Percentiles rank a stretch among this genome's conserved stretches.
Conservation (phyloP, 2,113 vertebrate genomes). For the Gobiocypris rarus region DNA sequence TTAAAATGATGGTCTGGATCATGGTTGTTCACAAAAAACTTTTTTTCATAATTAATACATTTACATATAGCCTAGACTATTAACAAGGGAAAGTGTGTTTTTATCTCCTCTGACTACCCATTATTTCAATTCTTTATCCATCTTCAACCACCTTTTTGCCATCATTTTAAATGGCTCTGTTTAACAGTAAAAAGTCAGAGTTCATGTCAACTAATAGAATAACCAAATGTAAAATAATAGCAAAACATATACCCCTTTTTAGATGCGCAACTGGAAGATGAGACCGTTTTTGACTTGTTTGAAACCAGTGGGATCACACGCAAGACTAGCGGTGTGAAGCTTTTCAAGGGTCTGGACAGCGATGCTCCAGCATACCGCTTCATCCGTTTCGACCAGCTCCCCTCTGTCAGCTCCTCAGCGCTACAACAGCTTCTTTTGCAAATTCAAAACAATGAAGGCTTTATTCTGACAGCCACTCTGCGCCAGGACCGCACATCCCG, state of each 20-base stretch:
- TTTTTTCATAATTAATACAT: not conserved
- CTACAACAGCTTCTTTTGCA: slow-evolving; percentile 72
- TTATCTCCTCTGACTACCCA: not conserved
- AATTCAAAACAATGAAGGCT: slow-evolving; percentile 79
- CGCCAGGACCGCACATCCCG: slow-evolving; percentile 82
- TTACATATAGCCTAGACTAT: too few species aligned
- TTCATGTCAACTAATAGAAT: not conserved
- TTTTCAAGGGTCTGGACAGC: slow-evolving; percentile 81
- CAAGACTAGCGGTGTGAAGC: slow-evolving; percentile 83
- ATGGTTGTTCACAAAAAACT: too few species aligned
- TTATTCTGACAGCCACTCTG: slow-evolving; percentile 81
- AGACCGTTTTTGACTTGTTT: slow-evolving; percentile 80
- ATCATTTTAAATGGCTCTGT: not conserved
- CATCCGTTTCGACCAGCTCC: slow-evolving; percentile 84
- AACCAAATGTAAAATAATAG: not conserved
- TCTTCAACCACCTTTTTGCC: not conserved
- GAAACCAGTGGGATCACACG: slow-evolving; percentile 83
- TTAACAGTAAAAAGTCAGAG: not conserved
- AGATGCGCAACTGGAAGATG: slow-evolving; percentile 79
- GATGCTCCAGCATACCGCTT: slow-evolving; percentile 79
- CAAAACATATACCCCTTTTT: slow-evolving; percentile 33
- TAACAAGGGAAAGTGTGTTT: not conserved
- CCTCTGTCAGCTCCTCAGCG: slow-evolving; percentile 70
- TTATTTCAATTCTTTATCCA: not conserved
- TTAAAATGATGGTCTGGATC: too few species aligned